Conservation (phyloP, 2,888 invertebrate genomes). For the Nebria salina region DNA sequence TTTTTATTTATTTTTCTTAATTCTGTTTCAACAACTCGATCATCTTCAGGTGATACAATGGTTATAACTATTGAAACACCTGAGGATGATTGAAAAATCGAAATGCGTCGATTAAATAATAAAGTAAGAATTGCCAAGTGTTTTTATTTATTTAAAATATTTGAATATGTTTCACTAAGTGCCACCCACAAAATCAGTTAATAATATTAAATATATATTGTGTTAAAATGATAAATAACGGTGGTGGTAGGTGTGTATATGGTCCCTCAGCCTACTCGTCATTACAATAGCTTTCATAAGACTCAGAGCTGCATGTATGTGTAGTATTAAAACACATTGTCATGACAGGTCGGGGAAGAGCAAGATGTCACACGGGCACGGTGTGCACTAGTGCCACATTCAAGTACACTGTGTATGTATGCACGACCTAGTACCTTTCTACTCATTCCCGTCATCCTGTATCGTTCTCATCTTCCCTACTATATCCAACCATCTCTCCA, state of each 20-base stretch:
- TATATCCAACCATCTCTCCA: background rate
- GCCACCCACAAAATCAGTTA: too few relatives aligned
- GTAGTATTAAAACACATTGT: conserved; percentile 60
- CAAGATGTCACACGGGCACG: conserved; percentile 39
- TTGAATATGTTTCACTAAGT: too few relatives aligned
- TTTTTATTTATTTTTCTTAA: too few relatives aligned
- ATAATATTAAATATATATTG: background rate
- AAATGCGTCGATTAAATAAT: too few relatives aligned
- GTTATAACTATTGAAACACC: too few relatives aligned
- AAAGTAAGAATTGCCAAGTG: too few relatives aligned
- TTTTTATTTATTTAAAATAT: too few relatives aligned
- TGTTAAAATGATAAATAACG: background rate
- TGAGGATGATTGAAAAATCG: too few relatives aligned
- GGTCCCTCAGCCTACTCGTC: background rate
- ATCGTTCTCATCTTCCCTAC: background rate
- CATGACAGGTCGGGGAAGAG: conserved; percentile 57
- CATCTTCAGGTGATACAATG: too few relatives aligned
- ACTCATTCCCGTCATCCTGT: background rate
- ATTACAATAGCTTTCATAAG: conserved; percentile 33
- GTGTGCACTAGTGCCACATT: conserved; percentile 18
- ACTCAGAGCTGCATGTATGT: conserved; percentile 46
- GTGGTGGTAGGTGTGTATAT: background rate
- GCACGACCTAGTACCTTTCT: background rate
- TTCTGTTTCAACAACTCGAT: too few relatives aligned
- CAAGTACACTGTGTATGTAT: conserved; percentile 15